Base-by-base conservation (phyloP, 2,113 vertebrate genomes). In the Hippocampus abdominalis region DNA sequence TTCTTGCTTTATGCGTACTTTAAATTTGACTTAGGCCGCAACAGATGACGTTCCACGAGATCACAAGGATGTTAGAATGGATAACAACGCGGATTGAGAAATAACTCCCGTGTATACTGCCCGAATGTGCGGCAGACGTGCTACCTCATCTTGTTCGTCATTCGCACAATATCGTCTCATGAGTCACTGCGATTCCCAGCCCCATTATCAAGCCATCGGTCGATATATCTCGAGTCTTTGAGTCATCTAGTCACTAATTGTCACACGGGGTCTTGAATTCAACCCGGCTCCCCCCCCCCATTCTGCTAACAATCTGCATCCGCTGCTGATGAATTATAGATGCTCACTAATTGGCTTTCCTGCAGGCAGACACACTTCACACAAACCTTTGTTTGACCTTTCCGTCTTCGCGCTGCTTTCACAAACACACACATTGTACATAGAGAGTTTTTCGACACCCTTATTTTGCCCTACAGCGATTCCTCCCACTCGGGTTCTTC, bases 301-400 rank as follows among this genome's bases (percentile, higher is more conserved):
- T 62, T 62, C 3, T 3, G 16, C 7, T 39, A 27, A 40, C 75
- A 61, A 61, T 71, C 67, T 66, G 73, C 59, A 77, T 81, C 76
- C 77, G 64, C 66, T 66, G 70, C 81, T 87, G 78, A 4, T 91
- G 76, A 91, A 90, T 92, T 79, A 92, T 89, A 79, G 74, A 92
- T 89, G 63, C 29, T 61, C 69, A 65, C 76, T 89, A 83, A 91
- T 90, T 79, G 89, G 67, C 60, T 71, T 73, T 80, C 51, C 44
- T 69, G 66, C 67, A 73, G 63, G 72, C 77, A 42, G 36, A 16
- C 32, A 57, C 11, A 76, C 16, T 36, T 66, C 49, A 78, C 56
- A 9, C 54, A 68, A 68, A 44, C 76, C 40, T 56, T 72, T 21
- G 57, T 40, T 11, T 73, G 72, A 70, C 71, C 66, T 53, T 66